Base-by-base conservation (phyloP, 2,113 vertebrate genomes). In the Nerophis lumbriciformis region DNA sequence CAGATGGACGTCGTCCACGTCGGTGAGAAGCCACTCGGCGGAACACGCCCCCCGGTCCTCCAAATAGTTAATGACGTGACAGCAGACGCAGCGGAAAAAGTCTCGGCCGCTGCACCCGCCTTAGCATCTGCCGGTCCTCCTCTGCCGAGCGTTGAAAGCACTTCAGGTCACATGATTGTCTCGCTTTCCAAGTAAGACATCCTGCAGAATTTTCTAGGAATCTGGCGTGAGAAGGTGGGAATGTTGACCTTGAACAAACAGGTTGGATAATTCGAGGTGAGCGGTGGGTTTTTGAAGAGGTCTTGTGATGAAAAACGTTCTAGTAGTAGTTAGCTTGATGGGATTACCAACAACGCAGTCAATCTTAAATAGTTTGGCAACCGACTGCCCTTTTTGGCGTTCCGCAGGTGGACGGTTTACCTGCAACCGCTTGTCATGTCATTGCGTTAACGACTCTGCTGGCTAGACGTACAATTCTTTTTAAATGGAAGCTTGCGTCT, bases 161-260 rank as follows among this genome's bases (percentile, higher is more conserved):
- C 3, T 8, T 6, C 35, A 48, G 50, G 42, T 82, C 70, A 75
- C 65, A 52, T 70, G 70, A 45, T 49, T 48, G 28, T 38, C 21
- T 48, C n/a, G 16, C 16, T 66, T 78, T 82, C 72, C 52, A 51
- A 53, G 69, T 52, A 80, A 56, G 59, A 63, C 15, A 0, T 54
- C 59, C 48, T 51, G 5, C 37, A 44, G 39, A 8, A 51, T 59
- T 61, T 77, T 79, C 73, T 42, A 14, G 49, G 71, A 73, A 76
- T 60, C 5, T 42, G 8, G 42, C n/a, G 55, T 57, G 39, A 57
- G 16, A 21, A 7, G 12, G 7, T 11, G 6, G 39, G 6, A 19
- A 21, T 11, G n/a, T 12, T 11, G 52, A 15, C 48, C 54, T 28
- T 59, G 50, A 61, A 73, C 42, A 75, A 74, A 59, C 11, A 65